These are phyloP conservation scores for Helostoma temminkii DNA, from an alignment of 2,797 vertebrate genomes.

Conservation along the genomic window DNA sequence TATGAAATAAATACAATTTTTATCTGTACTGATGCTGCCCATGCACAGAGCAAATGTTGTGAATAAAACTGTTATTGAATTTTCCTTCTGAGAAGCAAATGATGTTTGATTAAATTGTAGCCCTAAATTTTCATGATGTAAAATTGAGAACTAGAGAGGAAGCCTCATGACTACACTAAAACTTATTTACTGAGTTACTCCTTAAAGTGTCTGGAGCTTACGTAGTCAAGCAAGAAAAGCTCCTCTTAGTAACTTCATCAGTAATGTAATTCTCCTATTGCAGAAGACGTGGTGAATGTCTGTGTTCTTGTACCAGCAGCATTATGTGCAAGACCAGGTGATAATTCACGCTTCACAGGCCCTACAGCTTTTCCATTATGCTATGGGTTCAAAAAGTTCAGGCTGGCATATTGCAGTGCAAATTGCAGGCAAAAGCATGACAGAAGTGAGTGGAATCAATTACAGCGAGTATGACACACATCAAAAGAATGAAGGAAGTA, in stretches of 20 bases:
- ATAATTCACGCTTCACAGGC: slow-evolving; percentile 74
- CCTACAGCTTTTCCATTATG: slow-evolving; percentile 78
- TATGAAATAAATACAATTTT: background rate
- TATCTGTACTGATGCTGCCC: slow-evolving; percentile 3
- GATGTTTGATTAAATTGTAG: slow-evolving; percentile 45
- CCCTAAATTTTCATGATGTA: slow-evolving; percentile 1
- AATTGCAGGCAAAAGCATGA: slow-evolving; percentile 80
- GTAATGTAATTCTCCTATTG: slow-evolving; percentile 51
- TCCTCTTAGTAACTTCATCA: slow-evolving; percentile 56
- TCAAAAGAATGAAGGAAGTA: slow-evolving; percentile 78
- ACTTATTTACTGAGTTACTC: slow-evolving; percentile 47
- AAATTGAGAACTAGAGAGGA: slow-evolving; percentile 31
- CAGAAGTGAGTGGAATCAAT: slow-evolving; percentile 81
- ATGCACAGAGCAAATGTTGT: slow-evolving; percentile 3
- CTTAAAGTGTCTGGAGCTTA: slow-evolving; percentile 34
- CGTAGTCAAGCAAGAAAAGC: slow-evolving; percentile 41
- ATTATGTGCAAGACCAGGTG: slow-evolving; percentile 74
- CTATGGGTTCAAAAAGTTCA: slow-evolving; percentile 75
- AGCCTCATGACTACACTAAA: slow-evolving; percentile 9
- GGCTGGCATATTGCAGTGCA: slow-evolving; percentile 71
- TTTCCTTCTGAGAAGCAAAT: slow-evolving; percentile 32
- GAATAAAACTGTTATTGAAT: slow-evolving; percentile 19
- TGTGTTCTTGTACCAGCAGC: slow-evolving; percentile 65
- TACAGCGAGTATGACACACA: slow-evolving; percentile 76
- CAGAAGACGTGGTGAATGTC: slow-evolving; percentile 28